Base-by-base conservation (phyloP, 2,113 vertebrate genomes). In the Andinoacara biseriatus region DNA sequence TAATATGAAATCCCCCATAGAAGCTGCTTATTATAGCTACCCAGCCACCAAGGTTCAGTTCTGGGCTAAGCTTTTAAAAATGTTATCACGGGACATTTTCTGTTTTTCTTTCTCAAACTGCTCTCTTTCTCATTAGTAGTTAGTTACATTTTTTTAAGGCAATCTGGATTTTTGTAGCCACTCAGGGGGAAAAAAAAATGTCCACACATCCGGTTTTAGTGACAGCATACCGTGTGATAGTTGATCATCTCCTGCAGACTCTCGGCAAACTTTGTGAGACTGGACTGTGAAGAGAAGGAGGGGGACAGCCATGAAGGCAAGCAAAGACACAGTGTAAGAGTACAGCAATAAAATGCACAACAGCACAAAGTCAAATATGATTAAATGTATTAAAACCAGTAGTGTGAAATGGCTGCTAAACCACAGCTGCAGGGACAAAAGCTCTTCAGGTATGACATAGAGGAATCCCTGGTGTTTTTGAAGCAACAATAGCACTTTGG, bases 221-320 rank as follows among this genome's bases (percentile, higher is more conserved):
- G 62, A 59, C 9, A 74, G 95, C 97, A 90, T 96, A 99, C 98
- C 85, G 96, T 98, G 93, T 99, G 98, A 91, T 98, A 99, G 95
- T 97, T 98, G 92, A 97, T 97, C 98, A 99, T 99, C 94, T 99
- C 98, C 89, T 98, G 97, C 77, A 99, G 96, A 58, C 96, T 99
- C 84, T 99, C 97, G 0, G 98, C 98, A 95, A 99, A 99, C 90
- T 97, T 99, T 1, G 94, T 96, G 93, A 99, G 96, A 90, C 96
- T 98, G 58, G 94, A 95, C 98, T 99, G 94, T 74, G 85, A 85
- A 90, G 81, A 65, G 85, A 87, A 89, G 38, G 57, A 78, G 3
- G 29, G 20, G 13, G 78, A 86, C 7, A 80, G 3, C 2, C 2
- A 77, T 83, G 56, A 81, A 76, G 10, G 13, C 22, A 69, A 29